These are phyloP conservation scores for Ovibos moschatus DNA, from an alignment of 2,113 vertebrate genomes.

Conservation along the genomic window DNA sequence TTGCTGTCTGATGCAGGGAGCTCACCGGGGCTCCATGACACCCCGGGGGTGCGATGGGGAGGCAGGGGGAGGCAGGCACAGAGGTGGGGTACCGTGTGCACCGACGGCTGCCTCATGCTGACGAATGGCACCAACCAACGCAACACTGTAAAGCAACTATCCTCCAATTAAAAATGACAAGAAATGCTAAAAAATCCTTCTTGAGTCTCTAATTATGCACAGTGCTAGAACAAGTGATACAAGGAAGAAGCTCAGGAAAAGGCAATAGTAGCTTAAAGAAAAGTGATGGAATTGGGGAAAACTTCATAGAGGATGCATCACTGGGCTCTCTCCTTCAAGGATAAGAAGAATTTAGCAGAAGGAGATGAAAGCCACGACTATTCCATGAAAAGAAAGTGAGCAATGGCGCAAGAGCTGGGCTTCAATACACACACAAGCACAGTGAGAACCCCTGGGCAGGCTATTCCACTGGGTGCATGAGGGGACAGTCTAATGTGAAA, in stretches of 20 bases:
- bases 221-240: background rate
- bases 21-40: background rate
- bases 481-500: background rate
- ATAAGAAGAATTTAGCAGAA: background rate
- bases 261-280: background rate
- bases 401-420: background rate
- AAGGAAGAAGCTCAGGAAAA: background rate
- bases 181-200: background rate
- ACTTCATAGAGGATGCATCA: background rate
- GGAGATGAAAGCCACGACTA: background rate
- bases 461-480: background rate
- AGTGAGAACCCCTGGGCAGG: background rate
- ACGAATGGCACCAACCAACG: background rate
- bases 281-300: background rate
- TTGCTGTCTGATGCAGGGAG: background rate
- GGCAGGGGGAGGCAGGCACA: background rate
- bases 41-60: fast-evolving
- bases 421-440: background rate
- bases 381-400: background rate
- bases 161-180: background rate
- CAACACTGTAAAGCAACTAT: background rate
- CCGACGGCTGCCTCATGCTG: background rate
- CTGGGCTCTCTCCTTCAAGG: background rate
- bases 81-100: fast-evolving
- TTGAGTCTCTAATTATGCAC: background rate